Percentiles rank a stretch among this genome's conserved stretches.
Evolutionary conservation across 2,113 vertebrate species (phyloP).

Genomic region (Aspiorhynchus laticeps): DNA sequence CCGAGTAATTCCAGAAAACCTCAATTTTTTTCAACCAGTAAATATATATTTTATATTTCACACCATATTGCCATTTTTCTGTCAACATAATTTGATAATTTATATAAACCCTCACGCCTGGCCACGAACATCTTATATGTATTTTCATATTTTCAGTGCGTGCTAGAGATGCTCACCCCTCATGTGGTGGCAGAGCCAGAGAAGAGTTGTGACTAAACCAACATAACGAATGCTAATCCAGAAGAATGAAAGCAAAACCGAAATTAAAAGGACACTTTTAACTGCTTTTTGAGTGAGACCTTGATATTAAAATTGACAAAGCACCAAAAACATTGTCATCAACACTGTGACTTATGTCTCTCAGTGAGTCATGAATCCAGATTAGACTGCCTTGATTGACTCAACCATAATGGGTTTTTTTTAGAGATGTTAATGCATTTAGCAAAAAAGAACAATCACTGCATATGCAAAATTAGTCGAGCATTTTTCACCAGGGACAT

Average conservation of each 20-base stretch:
- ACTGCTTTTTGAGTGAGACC: neutral
- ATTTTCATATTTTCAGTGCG: neutral
- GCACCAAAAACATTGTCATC: slow-evolving; percentile 17
- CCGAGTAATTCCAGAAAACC: neutral
- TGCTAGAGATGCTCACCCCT: neutral
- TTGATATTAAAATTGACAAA: slow-evolving; percentile 15
- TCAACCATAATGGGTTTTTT: neutral
- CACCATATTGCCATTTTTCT: neutral
- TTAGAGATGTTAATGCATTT: neutral
- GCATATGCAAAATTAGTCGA: slow-evolving; percentile 25
- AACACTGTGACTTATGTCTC: neutral
- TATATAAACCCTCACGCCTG: neutral
- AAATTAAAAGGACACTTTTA: slow-evolving; percentile 11
- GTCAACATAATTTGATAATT: slow-evolving; percentile 21
- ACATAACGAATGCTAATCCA: neutral
- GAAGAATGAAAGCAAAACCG: neutral
- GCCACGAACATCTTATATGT: neutral
- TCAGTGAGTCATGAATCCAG: neutral
- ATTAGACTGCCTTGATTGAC: neutral
- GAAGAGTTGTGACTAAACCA: neutral
- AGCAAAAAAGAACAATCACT: slow-evolving; percentile 9
- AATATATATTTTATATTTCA: slow-evolving; percentile 15
- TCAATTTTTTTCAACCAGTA: neutral
- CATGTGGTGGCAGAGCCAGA: neutral
- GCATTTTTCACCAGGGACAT: neutral